Evolutionary conservation across 2,797 vertebrate genomes (phyloP).

Genomic region (Etheostoma perlongum): DNA sequence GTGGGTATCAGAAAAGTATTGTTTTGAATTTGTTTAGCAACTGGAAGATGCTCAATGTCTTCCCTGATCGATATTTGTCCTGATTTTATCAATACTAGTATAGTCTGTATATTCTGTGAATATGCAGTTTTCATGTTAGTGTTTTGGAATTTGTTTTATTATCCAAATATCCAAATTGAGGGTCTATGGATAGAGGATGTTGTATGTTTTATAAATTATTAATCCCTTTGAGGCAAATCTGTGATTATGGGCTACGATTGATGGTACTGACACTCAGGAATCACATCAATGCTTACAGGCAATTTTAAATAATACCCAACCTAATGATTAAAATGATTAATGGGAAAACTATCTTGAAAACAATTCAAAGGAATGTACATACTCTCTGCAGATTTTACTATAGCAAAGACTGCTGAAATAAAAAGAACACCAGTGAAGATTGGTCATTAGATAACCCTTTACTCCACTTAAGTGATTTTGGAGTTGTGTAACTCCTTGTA

Average conservation of each 20-base stretch:
- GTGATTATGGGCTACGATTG: neutral
- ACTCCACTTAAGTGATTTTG: neutral
- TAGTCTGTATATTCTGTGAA: neutral
- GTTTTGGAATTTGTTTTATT: neutral
- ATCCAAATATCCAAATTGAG: neutral
- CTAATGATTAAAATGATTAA: neutral
- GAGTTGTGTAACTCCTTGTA: neutral
- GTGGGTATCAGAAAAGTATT: neutral
- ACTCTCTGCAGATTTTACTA: neutral
- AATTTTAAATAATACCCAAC: neutral
- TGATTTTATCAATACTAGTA: too few species aligned
- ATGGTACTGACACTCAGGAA: neutral
- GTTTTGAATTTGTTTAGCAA: neutral
- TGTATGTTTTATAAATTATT: neutral
- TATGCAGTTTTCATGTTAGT: too few species aligned
- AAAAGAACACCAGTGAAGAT: neutral
- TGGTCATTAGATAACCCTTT: neutral
- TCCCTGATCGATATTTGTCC: neutral
- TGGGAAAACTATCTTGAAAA: neutral
- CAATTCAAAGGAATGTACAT: too few species aligned
- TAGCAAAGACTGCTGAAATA: neutral
- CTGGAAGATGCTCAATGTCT: neutral
- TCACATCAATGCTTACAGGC: neutral
- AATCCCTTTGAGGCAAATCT: neutral
- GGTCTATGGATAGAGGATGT: neutral